A percentile compares a stretch with the other conserved stretches of the same genome.
These are phyloP conservation scores for Himantopus leucocephalus DNA, from an alignment of 2,113 vertebrate genomes.

Conservation along the genomic window DNA sequence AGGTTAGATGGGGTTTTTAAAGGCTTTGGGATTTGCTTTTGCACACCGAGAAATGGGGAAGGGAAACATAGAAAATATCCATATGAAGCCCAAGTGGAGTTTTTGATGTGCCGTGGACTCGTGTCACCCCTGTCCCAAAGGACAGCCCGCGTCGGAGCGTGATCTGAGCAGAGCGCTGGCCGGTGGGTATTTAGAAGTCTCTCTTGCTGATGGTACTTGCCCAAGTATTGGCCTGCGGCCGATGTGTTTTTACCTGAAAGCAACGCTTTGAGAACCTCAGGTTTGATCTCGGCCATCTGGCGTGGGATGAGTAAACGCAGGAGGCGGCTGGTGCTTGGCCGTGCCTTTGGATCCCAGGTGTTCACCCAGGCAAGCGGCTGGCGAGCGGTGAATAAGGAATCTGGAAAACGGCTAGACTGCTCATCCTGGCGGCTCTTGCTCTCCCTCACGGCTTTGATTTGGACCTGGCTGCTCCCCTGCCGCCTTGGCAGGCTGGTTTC, in stretches of 20 bases:
- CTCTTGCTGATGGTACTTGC: background rate
- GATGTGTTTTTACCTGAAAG: background rate
- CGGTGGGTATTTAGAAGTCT: background rate
- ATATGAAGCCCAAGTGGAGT: too few relatives aligned
- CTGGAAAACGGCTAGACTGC: background rate
- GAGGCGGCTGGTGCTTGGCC: background rate
- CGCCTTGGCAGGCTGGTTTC: background rate
- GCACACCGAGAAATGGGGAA: too few relatives aligned
- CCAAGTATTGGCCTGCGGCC: background rate
- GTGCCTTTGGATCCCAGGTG: background rate
- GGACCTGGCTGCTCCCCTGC: background rate
- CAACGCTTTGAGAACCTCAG: background rate
- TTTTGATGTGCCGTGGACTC: too few relatives aligned
- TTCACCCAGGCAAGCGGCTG: background rate
- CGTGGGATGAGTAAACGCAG: background rate
- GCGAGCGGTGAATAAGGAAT: background rate
- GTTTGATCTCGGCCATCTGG: background rate
- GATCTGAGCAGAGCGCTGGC: too few relatives aligned
- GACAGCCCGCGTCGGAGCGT: too few relatives aligned
- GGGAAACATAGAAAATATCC: too few relatives aligned
- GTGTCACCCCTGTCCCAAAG: too few relatives aligned
- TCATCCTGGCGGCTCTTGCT: background rate
- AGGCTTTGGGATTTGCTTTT: too few relatives aligned
- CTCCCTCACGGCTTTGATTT: background rate
- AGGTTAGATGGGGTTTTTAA: too few relatives aligned